A percentile compares a stretch with the other conserved stretches of the same genome.
phyloP scores from a whole-genome alignment of 2,797 vertebrate species.

The Lutjanus campechanus region DNA sequence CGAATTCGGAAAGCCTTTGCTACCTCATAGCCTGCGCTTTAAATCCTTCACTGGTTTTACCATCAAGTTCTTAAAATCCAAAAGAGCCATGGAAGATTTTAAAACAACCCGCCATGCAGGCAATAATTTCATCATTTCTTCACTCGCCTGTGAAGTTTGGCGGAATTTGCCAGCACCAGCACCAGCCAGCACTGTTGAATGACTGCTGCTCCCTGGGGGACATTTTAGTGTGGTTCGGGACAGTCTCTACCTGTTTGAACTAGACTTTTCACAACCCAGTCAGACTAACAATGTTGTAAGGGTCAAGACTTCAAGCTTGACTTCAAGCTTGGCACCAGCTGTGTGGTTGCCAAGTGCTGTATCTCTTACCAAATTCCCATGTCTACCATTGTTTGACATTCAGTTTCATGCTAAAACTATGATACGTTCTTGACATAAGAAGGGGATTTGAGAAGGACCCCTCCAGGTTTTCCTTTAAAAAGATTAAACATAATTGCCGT shows the following conservation, averaged over 20 bases:
- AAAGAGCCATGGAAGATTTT: background rate
- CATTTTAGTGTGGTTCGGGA: background rate
- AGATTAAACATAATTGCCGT: slow-evolving; percentile 4
- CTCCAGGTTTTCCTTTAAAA: background rate
- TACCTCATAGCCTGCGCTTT: background rate
- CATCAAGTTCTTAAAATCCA: background rate
- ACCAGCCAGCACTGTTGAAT: background rate
- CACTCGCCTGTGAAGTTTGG: background rate
- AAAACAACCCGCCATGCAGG: background rate
- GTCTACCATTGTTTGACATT: background rate
- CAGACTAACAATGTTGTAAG: background rate
- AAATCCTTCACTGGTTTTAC: background rate
- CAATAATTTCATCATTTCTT: background rate
- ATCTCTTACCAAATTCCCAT: too few species aligned
- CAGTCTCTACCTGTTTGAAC: background rate
- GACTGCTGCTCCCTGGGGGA: background rate
- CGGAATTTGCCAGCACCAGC: background rate
- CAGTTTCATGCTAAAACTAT: background rate
- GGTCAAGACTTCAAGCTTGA: background rate
- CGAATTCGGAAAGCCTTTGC: background rate
- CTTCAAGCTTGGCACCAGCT: background rate
- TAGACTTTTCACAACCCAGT: background rate
- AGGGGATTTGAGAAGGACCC: background rate
- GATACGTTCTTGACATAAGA: slow-evolving; percentile 5
- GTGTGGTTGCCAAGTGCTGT: background rate